Evolutionary conservation across 2,888 invertebrate genomes (phyloP).

Genomic region (Ypsolopha sequella): DNA sequence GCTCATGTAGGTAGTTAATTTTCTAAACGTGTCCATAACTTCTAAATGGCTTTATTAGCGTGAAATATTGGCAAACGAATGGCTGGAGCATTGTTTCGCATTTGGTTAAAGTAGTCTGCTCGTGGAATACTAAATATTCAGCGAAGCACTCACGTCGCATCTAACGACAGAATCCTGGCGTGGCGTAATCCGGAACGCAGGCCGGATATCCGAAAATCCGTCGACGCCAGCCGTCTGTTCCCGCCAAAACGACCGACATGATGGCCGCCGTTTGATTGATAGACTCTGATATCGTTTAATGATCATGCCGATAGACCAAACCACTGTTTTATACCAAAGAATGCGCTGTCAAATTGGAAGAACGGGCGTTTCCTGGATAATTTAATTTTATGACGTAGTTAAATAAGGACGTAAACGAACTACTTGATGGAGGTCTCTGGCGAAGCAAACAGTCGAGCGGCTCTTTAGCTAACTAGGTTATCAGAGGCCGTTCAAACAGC

Average conservation of each 20-base stretch:
- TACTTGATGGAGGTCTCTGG: too few relatives aligned
- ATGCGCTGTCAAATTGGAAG: neutral
- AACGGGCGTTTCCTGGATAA: neutral
- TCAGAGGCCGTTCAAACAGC: slow-evolving; percentile 15
- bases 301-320: neutral
- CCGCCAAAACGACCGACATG: neutral
- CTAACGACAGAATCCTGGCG: neutral
- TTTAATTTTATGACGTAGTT: neutral
- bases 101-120: neutral
- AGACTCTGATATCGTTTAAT: neutral
- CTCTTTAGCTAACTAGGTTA: slow-evolving; percentile 9
- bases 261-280: too few relatives aligned
- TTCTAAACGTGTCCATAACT: neutral
- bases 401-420: too few relatives aligned
- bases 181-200: slow-evolving; percentile 9
- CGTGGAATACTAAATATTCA: neutral
- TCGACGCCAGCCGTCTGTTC: neutral
- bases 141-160: neutral
- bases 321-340: too few relatives aligned
- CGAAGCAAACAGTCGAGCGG: too few relatives aligned
- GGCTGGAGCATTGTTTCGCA: neutral
- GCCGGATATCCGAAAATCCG: slow-evolving; percentile 26
- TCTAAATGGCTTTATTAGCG: neutral
- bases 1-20: neutral
- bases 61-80: neutral